These are phyloP conservation scores for Temnothorax curvispinosus DNA, from an alignment of 1,140 invertebrate species.

Conservation along the genomic window DNA sequence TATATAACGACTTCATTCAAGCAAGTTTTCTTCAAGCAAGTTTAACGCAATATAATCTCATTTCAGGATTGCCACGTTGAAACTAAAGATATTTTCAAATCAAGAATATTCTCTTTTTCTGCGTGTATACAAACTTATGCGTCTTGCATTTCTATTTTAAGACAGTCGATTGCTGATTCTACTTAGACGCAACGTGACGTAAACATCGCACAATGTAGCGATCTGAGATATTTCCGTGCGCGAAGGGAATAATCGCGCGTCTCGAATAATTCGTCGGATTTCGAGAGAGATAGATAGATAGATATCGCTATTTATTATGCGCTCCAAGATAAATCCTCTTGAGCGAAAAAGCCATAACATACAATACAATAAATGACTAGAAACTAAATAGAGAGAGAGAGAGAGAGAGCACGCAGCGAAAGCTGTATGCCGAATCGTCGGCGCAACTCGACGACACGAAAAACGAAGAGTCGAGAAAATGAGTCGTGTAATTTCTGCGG, in stretches of 20 bases:
- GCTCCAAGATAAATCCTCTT: too few species aligned
- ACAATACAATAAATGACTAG: too few species aligned
- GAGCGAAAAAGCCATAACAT: too few species aligned
- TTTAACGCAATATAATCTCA: too few species aligned
- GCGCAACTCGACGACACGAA: background rate
- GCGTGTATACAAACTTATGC: background rate
- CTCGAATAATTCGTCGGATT: background rate
- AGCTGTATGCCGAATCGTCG: background rate
- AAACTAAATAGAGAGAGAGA: background rate
- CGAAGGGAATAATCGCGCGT: background rate
- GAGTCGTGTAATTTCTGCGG: background rate
- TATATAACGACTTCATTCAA: too few species aligned
- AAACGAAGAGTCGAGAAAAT: constrained; percentile 9
- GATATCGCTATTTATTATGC: too few species aligned
- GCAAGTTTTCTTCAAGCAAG: too few species aligned
- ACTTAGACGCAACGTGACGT: background rate
- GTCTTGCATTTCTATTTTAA: background rate
- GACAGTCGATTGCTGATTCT: background rate
- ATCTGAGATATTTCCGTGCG: background rate
- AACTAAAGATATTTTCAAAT: too few species aligned
- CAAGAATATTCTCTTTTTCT: too few species aligned
- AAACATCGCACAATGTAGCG: background rate
- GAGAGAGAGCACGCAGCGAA: too few species aligned
- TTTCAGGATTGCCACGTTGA: too few species aligned
- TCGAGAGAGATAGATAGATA: background rate